Conservation (phyloP, 2,888 invertebrate genomes). For the Tetanocera ferruginea region DNA sequence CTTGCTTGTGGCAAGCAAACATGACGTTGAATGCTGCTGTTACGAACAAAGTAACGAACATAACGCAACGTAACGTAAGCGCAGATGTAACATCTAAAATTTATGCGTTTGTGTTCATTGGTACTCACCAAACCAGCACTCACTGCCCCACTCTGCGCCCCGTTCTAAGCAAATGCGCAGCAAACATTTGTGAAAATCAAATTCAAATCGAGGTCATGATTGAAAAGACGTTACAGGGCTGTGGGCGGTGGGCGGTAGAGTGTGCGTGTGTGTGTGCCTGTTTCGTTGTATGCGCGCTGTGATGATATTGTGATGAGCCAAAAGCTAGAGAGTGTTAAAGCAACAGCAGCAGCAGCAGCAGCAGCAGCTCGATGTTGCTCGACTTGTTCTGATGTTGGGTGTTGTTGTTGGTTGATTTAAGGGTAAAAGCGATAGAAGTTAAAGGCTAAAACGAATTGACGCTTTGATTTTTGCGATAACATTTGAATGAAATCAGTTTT, state of each 20-base stretch:
- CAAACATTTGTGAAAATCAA: slow-evolving; percentile 52
- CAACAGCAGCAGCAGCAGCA: not conserved
- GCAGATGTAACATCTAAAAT: slow-evolving; percentile 25
- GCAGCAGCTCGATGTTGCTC: not conserved
- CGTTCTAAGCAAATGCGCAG: not conserved
- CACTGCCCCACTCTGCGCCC: not conserved
- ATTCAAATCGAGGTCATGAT: slow-evolving; percentile 67
- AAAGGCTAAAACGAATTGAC: slow-evolving; percentile 28
- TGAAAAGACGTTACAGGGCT: slow-evolving; percentile 48
- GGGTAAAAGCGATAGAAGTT: not conserved
- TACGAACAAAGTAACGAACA: not conserved
- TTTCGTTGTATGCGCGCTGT: not conserved
- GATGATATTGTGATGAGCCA: not conserved
- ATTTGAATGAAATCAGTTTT: slow-evolving; percentile 22
- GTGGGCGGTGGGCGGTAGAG: not conserved
- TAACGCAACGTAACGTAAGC: slow-evolving; percentile 2
- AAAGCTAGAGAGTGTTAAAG: not conserved
- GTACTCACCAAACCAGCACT: not conserved
- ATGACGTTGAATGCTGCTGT: slow-evolving; percentile 4
- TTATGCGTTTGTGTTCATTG: slow-evolving; percentile 13
- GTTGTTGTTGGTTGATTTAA: not conserved
- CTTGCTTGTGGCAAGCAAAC: not conserved
- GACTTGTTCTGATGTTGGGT: too few relatives aligned
- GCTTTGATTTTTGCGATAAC: slow-evolving; percentile 25
- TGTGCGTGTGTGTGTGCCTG: not conserved